Conservation (phyloP, 2,113 vertebrate genomes). For the Cyanoramphus novaezelandiae region DNA sequence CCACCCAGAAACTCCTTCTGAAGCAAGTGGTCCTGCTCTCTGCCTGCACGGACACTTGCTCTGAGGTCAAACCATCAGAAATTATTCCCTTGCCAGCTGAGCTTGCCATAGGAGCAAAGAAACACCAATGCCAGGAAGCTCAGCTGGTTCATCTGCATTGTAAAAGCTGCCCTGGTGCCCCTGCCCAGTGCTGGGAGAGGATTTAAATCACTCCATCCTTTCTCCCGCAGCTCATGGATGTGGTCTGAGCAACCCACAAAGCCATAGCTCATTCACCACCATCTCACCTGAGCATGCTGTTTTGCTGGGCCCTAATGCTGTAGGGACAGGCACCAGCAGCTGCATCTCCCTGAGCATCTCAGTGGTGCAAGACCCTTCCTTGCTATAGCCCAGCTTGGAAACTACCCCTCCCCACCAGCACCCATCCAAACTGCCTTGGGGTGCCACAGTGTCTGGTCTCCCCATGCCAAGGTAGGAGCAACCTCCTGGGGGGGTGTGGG, state of each 20-base stretch:
- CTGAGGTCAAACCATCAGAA: background rate
- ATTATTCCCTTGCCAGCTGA: background rate
- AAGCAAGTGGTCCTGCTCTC: background rate
- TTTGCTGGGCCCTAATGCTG: too few relatives aligned
- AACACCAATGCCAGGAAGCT: background rate
- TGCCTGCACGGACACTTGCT: accelerated
- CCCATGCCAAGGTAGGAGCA: background rate
- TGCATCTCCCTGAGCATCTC: accelerated
- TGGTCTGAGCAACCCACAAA: background rate
- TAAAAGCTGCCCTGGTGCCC: background rate
- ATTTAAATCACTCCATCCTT: background rate
- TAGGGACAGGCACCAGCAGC: background rate
- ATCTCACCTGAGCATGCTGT: accelerated
- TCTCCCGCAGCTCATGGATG: background rate
- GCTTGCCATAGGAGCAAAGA: background rate
- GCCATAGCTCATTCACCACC: background rate
- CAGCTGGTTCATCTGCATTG: background rate
- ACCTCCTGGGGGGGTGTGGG: too few relatives aligned
- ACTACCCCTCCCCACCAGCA: background rate
- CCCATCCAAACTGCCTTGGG: too few relatives aligned
- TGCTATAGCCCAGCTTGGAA: background rate
- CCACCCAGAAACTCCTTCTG: background rate
- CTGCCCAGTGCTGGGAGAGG: background rate
- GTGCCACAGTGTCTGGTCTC: background rate
- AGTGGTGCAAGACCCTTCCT: background rate